Conservation (phyloP, 92 coral and sea anemone species). For the Zoanthus solanderi region DNA sequence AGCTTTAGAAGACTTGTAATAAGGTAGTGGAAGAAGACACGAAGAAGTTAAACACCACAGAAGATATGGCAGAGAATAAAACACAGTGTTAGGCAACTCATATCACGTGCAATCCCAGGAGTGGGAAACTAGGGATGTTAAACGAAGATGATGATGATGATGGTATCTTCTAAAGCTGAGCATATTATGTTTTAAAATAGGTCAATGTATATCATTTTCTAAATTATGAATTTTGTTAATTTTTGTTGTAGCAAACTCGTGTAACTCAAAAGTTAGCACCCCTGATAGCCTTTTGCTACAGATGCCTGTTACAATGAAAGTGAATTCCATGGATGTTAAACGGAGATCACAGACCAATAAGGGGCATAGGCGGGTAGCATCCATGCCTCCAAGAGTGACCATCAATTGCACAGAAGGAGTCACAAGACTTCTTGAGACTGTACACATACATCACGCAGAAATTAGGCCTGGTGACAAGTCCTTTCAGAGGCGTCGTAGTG, state of each 20-base stretch:
- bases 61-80: too few species aligned
- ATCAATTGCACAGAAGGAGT: constrained; percentile 30
- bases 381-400: constrained; percentile 67
- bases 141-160: too few species aligned
- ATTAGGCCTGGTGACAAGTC: background rate
- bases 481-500: constrained; percentile 68
- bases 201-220: background rate
- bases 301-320: background rate
- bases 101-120: too few species aligned
- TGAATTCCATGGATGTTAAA: background rate
- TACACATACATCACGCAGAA: background rate
- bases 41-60: too few species aligned
- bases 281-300: background rate
- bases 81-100: too few species aligned
- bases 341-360: constrained; percentile 40
- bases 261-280: background rate
- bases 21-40: too few species aligned
- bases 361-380: constrained; percentile 79
- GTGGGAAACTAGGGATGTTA: too few species aligned
- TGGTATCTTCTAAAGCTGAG: background rate
- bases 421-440: background rate
- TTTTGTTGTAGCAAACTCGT: background rate
- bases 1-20: too few species aligned
- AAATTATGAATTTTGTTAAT: background rate
- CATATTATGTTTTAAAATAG: background rate